Base-by-base conservation (phyloP, 2,797 vertebrate species). In the Iguana delicatissima region DNA sequence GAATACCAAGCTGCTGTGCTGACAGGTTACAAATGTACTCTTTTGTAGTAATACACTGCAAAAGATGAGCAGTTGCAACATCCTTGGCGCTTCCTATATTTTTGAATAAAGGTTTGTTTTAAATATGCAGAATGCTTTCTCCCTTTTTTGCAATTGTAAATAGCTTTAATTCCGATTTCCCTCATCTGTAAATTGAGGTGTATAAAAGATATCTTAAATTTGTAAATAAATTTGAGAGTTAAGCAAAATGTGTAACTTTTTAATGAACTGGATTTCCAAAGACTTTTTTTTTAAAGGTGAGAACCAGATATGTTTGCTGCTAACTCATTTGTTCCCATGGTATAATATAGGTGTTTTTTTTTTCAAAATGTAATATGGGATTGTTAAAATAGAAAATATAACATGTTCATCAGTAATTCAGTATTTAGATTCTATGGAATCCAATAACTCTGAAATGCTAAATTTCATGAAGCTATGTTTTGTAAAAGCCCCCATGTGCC, bases 141-240 rank as follows among this genome's bases (percentile, higher is more conserved):
- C 80, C 72, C 29, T 26, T 90, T 94, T 93, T 93, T 85, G 89
- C 95, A 80, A 77, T 13, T 95, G 89, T 95, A 91, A 94, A 90
- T 88, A 88, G 83, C 84, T 95, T 92, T 24, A 94, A 87, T 67
- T 74, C 42, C 24, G 52, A 73, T 89, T 94, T 96, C 91, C 89
- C 89, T 92, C 62, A 80, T 89, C 18, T 96, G 95, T 96, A 97
- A 95, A 96, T 91, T 88, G 92, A 96, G 89, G 92, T 96, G 91
- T 95, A 95, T 93, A 93, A 93, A 94, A 91, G 92, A 93, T 92
- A 90, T 90, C 85, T 92, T 92, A 73, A 95, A 94, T 57, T 93
- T 96, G 92, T 96, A 96, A 97, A 97, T 97, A 97, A 96, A 97
- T 95, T 84, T 55, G 88, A 95, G 80, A 94, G 92, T 89, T 42